Evolutionary conservation across 92 coral and sea anemone genomes (phyloP).

Genomic region (Meandrina meandrites): DNA sequence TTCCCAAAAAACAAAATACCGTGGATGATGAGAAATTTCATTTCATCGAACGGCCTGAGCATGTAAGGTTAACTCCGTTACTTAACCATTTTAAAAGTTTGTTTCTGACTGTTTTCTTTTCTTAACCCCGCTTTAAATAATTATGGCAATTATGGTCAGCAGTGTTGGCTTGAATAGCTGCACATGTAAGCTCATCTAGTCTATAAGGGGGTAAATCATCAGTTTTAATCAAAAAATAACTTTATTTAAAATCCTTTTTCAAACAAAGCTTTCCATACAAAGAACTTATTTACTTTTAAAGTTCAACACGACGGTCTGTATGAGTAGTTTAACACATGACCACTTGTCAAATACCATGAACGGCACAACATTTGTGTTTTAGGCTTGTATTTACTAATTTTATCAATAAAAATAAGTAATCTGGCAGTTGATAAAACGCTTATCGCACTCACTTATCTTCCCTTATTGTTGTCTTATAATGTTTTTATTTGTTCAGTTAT

Average conservation of each 20-base stretch:
- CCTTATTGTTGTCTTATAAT: conserved; percentile 7
- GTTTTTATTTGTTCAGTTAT: conserved; percentile 2
- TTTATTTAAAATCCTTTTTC: neutral
- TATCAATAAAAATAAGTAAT: conserved; percentile 2
- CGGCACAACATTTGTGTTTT: neutral
- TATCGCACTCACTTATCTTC: neutral
- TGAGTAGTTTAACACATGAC: neutral
- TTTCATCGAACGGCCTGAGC: neutral
- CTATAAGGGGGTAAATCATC: neutral
- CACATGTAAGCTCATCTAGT: neutral
- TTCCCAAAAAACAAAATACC: neutral
- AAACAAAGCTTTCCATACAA: neutral
- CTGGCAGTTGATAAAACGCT: neutral
- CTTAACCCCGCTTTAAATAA: neutral
- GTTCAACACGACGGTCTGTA: neutral
- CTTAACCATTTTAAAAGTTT: neutral
- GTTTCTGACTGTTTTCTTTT: neutral
- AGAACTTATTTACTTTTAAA: neutral
- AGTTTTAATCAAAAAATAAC: neutral
- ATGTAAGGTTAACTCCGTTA: neutral
- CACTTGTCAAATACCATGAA: neutral
- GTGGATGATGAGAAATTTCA: neutral
- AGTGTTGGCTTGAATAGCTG: neutral
- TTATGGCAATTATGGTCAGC: neutral
- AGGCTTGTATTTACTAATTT: conserved; percentile 21